phyloP scores from a whole-genome alignment of 2,113 vertebrate species.

The Rhipidura dahli region DNA sequence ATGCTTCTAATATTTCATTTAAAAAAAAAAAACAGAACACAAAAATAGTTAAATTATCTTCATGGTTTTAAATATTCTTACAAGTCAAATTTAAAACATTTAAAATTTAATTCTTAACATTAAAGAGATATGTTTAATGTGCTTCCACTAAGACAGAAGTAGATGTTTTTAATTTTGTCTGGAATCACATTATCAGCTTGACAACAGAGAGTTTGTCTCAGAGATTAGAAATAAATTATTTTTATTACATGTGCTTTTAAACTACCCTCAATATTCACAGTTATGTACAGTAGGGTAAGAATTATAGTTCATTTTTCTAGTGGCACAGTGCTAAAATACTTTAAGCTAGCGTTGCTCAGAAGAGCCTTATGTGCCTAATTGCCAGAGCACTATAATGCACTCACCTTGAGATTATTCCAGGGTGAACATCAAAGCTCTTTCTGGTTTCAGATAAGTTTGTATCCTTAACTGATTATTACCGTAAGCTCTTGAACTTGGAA shows the following conservation, averaged over 20 bases:
- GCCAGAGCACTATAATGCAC: background rate
- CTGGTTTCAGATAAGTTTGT: background rate
- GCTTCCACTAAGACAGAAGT: background rate
- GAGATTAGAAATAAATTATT: background rate
- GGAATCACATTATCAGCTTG: background rate
- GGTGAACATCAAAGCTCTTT: conserved; percentile 10
- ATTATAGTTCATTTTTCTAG: background rate
- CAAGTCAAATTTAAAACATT: background rate
- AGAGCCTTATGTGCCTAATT: background rate
- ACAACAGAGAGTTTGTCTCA: background rate
- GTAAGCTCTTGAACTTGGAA: background rate
- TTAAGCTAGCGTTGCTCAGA: background rate
- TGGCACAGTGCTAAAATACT: background rate
- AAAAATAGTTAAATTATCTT: background rate
- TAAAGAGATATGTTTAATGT: background rate
- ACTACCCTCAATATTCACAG: background rate
- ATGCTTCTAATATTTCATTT: background rate
- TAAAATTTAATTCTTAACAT: background rate
- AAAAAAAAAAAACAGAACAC: background rate
- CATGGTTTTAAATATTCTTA: background rate
- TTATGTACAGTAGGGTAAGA: background rate
- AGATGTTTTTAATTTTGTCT: background rate
- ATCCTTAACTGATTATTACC: background rate
- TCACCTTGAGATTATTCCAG: background rate
- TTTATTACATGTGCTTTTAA: background rate